Percentiles rank a stretch among this genome's conserved stretches.
These are phyloP conservation scores for Ophioninae sp. DNA, from an alignment of 2,888 invertebrate genomes.

Conservation along the genomic window DNA sequence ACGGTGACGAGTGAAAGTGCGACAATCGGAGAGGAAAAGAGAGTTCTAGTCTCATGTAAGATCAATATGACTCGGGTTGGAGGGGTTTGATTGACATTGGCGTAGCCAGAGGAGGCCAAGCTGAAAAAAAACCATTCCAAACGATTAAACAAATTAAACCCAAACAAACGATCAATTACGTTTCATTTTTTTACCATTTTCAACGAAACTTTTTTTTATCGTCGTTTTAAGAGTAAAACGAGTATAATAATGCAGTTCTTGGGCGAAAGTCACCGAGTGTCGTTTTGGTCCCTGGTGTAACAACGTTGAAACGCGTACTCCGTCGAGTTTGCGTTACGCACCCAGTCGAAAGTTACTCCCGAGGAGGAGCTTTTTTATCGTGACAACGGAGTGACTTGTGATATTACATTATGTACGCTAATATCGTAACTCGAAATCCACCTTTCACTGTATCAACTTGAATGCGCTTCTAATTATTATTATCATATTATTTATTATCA, in stretches of 20 bases:
- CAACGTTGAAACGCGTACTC: conserved; percentile 50
- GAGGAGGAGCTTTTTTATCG: conserved; percentile 56
- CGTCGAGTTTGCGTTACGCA: conserved; percentile 58
- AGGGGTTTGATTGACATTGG: background rate
- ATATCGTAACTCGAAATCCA: conserved; percentile 42
- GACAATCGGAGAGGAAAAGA: conserved; percentile 53
- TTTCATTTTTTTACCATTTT: background rate
- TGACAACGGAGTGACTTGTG: conserved; percentile 41
- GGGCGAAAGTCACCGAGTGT: conserved; percentile 58
- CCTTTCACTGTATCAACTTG: conserved; percentile 56
- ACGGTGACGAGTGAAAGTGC: conserved; percentile 63
- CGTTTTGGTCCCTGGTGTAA: conserved; percentile 51
- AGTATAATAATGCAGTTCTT: conserved; percentile 40
- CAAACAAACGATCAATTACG: background rate
- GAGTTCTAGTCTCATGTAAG: conserved; percentile 54
- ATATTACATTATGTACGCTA: conserved; percentile 44
- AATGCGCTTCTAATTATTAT: background rate
- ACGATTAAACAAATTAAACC: too few relatives aligned
- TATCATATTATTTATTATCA: too few relatives aligned
- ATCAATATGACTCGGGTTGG: conserved; percentile 1
- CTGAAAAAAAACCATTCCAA: too few relatives aligned
- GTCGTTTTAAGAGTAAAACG: background rate
- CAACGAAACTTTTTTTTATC: background rate
- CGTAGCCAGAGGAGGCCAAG: too few relatives aligned
- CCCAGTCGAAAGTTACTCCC: conserved; percentile 65